A percentile compares a stretch with the other conserved stretches of the same genome.
These are phyloP conservation scores for Ashinkailepas kermadecensis DNA, from an alignment of 2,888 invertebrate species.

Conservation along the genomic window DNA sequence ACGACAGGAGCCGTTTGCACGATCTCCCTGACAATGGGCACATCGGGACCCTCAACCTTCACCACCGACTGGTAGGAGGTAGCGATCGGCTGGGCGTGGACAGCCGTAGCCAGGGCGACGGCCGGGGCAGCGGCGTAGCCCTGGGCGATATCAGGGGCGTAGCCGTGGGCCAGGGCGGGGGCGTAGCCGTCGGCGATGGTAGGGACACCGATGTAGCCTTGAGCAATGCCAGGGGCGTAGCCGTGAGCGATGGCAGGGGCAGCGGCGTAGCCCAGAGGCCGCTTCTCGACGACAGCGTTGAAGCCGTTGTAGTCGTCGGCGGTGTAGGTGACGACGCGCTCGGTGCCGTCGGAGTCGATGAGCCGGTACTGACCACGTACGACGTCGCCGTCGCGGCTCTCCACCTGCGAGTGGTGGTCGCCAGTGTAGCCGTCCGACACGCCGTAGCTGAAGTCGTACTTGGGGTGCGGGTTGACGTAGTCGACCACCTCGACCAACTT, in stretches of 20 bases:
- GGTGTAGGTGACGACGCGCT: constrained; percentile 31
- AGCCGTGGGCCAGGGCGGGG: not conserved
- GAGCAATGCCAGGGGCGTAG: too few relatives aligned
- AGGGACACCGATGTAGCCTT: too few relatives aligned
- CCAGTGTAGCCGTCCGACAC: constrained; percentile 25
- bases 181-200: not conserved
- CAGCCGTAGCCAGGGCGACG: not conserved
- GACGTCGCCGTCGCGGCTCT: constrained; percentile 25
- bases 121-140: constrained; percentile 22
- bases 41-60: not conserved
- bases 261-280: constrained; percentile 30
- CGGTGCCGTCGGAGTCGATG: constrained; percentile 25
- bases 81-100: not conserved
- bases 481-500: not conserved
- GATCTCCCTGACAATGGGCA: not conserved
- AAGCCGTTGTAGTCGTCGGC: constrained; percentile 32
- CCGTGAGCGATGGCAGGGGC: constrained; percentile 27
- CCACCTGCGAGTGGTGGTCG: constrained; percentile 24
- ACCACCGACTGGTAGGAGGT: not conserved
- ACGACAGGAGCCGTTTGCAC: constrained; percentile 1
- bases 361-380: constrained; percentile 23
- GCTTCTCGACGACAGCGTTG: constrained; percentile 34
- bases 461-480: constrained; percentile 22
- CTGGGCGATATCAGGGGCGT: not conserved
- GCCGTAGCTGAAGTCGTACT: constrained; percentile 24